Base-by-base conservation (phyloP, 2,797 vertebrate genomes). In the Sebastes cheni region DNA sequence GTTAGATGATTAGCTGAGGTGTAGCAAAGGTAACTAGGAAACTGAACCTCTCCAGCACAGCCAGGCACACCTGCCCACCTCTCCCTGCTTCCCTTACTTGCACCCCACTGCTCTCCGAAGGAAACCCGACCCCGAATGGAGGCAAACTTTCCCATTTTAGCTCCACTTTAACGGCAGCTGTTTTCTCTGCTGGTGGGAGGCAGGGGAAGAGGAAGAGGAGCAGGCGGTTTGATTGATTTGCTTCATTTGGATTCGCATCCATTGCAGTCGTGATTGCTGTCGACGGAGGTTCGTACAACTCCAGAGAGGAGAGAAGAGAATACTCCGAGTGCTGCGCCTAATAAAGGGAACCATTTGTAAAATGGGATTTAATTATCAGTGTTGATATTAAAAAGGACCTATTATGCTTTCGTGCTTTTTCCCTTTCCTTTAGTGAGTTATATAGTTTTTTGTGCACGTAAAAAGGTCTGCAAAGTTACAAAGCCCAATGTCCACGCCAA, bases 171-270 rank as follows among this genome's bases (percentile, higher is more conserved):
- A 72, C 36, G 6, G 56, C 80, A 86, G 81, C 82, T 84, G 85
- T 79, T 83, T 77, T 54, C 82, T 72, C 82, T 72, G 85, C 82
- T 81, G 78, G 85, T 86, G 74, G 72, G 61, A 50, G 56, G 55
- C 36, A 14, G 23, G 23, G 56, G 66, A 12, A 13, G 68, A 73
- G 67, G 78, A 78, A 67, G 62, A 73, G 69, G 70, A 60, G 78
- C 59, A 13, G 78, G 55, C n/a, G 13, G 73, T 76, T 86, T 93
- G 93, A 94, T 94, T 94, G 94, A 95, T 94, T 93, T 88, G 90
- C 88, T 91, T 94, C 88, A 93, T 94, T 94, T 94, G 90, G 81
- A 54, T 80, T 85, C 62, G 74, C 86, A 92, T 93, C 88, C 86
- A 86, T 91, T 91, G 88, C 77, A 34, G 82, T 82, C 83, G 89